A percentile compares a stretch with the other conserved stretches of the same genome.
phyloP scores from a whole-genome alignment of 1,140 invertebrate species.

The Lanistes nyassanus region DNA sequence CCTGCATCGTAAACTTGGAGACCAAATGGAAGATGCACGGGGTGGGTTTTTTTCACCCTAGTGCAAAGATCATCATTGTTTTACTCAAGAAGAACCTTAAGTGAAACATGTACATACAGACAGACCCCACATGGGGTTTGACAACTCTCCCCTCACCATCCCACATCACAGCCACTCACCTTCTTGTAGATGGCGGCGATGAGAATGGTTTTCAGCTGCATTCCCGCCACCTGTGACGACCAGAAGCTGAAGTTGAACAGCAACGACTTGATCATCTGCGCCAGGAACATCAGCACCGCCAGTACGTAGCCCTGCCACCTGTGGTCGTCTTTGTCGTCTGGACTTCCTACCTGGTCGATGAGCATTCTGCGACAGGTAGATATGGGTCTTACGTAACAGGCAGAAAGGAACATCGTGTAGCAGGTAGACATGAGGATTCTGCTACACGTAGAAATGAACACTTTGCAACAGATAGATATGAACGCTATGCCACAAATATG shows the following conservation, averaged over 20 bases:
- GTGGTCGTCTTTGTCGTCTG: neutral
- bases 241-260: constrained; percentile 71
- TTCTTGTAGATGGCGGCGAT: constrained; percentile 95
- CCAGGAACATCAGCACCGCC: constrained; percentile 78
- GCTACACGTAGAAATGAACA: neutral
- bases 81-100: too few relatives aligned
- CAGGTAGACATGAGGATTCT: neutral
- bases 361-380: neutral
- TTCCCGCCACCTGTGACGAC: constrained; percentile 75
- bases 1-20: too few relatives aligned
- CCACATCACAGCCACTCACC: constrained; percentile 55
- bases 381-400: neutral
- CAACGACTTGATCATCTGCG: constrained; percentile 85
- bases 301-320: constrained; percentile 88
- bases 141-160: neutral
- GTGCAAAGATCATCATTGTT: too few relatives aligned
- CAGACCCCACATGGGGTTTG: too few relatives aligned
- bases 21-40: too few relatives aligned
- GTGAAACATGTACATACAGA: too few relatives aligned
- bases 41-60: too few relatives aligned
- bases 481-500: too few relatives aligned
- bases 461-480: too few relatives aligned
- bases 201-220: constrained; percentile 89
- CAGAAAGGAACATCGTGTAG: neutral
- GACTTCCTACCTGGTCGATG: neutral